Conservation (phyloP, 1,140 invertebrate species). For the Drosophila varians region DNA sequence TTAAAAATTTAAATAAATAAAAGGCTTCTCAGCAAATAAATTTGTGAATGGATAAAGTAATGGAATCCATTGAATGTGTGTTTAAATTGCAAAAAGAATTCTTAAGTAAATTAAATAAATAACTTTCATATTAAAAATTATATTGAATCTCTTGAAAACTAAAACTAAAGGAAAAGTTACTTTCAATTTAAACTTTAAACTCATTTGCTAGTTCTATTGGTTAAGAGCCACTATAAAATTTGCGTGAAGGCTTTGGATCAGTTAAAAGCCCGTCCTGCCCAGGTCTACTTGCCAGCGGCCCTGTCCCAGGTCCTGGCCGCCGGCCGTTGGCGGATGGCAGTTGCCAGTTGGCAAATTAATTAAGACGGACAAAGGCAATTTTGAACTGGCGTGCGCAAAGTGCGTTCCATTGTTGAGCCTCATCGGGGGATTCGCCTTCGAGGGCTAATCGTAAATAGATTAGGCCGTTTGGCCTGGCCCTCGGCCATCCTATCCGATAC, state of each 20-base stretch:
- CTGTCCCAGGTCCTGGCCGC: neutral
- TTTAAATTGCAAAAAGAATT: no score
- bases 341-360: conserved; percentile 67
- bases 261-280: neutral
- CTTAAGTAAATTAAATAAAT: no score
- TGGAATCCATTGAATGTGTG: no score
- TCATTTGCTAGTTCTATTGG: neutral
- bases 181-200: neutral
- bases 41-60: no score
- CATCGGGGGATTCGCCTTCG: conserved; percentile 4
- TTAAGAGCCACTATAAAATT: neutral
- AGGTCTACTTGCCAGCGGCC: conserved; percentile 11
- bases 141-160: no score
- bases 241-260: conserved; percentile 17
- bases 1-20: no score
- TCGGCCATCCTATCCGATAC: neutral
- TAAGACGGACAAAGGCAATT: conserved; percentile 79
- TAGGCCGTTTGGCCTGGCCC: conserved; percentile 8
- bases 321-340: conserved; percentile 16
- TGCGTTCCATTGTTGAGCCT: conserved; percentile 38
- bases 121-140: no score
- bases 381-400: conserved; percentile 42
- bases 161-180: no score
- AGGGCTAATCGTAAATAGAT: conserved; percentile 43
- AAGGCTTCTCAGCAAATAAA: no score